Evolutionary conservation across 2,797 vertebrate genomes (phyloP).

Genomic region (Aeoliscus strigatus): DNA sequence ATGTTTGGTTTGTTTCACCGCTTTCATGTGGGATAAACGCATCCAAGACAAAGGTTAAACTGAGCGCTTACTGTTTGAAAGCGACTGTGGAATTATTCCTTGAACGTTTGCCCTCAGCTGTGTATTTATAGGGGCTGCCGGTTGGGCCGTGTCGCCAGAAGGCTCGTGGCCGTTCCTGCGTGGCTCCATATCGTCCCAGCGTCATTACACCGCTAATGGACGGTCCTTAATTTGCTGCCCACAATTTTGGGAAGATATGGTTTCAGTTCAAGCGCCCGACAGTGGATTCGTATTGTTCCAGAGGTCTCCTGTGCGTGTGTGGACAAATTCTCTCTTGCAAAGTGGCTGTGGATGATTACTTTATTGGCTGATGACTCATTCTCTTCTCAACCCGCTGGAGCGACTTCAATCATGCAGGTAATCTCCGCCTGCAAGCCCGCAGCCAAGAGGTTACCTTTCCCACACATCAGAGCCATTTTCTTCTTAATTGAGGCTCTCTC

Average conservation of each 20-base stretch:
- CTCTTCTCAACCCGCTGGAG: constrained; percentile 47
- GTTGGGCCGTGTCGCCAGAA: constrained; percentile 23
- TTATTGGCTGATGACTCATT: constrained; percentile 56
- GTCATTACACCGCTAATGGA: constrained; percentile 12
- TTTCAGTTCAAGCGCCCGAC: too few relatives aligned
- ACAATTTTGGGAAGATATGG: constrained; percentile 9
- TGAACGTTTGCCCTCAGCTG: constrained; percentile 1
- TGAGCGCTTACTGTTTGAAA: not conserved
- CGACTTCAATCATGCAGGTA: constrained; percentile 56
- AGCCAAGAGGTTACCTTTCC: constrained; percentile 53
- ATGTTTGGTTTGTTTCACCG: not conserved
- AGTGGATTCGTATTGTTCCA: constrained; percentile 10
- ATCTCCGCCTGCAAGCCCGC: constrained; percentile 41
- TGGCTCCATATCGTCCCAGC: constrained; percentile 15
- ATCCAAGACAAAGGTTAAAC: not conserved
- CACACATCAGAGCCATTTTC: constrained; percentile 54
- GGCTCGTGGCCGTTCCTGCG: constrained; percentile 15
- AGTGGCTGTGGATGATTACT: constrained; percentile 36
- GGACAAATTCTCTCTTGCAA: constrained; percentile 23
- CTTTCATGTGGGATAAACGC: too few relatives aligned
- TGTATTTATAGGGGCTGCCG: constrained; percentile 15
- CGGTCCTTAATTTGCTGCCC: constrained; percentile 5
- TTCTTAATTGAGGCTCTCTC: constrained; percentile 66
- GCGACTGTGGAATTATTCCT: not conserved
- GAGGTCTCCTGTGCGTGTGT: constrained; percentile 4